Evolutionary conservation across 2,888 invertebrate genomes (phyloP).

Genomic region (Eupithecia pulchellata): DNA sequence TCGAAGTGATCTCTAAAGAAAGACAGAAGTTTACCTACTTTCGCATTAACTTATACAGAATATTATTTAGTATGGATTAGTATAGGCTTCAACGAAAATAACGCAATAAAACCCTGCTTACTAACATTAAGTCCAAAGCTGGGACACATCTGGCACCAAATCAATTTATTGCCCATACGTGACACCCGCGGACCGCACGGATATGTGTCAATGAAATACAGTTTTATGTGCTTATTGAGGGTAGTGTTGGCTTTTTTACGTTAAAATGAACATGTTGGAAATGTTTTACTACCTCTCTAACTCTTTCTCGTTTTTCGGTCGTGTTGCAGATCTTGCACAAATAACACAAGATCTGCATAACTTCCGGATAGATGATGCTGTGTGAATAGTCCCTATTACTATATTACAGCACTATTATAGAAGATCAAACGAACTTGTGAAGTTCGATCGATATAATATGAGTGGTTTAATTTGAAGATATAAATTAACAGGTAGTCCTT

Average conservation of each 20-base stretch:
- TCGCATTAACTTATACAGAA: neutral
- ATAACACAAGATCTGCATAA: no score
- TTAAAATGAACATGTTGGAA: neutral
- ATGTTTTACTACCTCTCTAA: neutral
- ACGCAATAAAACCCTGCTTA: conserved; percentile 16
- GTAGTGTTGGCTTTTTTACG: neutral
- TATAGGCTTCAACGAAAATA: conserved; percentile 2
- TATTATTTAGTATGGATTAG: neutral
- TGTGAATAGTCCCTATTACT: no score
- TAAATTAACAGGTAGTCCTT: no score
- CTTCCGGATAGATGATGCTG: no score
- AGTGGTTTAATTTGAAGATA: no score
- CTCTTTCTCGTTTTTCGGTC: neutral
- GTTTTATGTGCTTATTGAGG: conserved; percentile 20
- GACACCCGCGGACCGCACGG: conserved; percentile 48
- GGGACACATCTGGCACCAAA: conserved; percentile 62
- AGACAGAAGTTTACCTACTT: neutral
- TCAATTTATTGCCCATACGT: conserved; percentile 66
- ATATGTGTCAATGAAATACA: conserved; percentile 54
- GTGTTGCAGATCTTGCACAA: no score
- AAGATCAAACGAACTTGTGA: no score
- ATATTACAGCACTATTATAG: no score
- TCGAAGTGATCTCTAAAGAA: no score
- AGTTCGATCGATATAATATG: no score
- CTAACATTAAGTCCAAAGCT: conserved; percentile 55